phyloP scores from a whole-genome alignment of 2,797 vertebrate genomes.

The Lophura swinhoii region DNA sequence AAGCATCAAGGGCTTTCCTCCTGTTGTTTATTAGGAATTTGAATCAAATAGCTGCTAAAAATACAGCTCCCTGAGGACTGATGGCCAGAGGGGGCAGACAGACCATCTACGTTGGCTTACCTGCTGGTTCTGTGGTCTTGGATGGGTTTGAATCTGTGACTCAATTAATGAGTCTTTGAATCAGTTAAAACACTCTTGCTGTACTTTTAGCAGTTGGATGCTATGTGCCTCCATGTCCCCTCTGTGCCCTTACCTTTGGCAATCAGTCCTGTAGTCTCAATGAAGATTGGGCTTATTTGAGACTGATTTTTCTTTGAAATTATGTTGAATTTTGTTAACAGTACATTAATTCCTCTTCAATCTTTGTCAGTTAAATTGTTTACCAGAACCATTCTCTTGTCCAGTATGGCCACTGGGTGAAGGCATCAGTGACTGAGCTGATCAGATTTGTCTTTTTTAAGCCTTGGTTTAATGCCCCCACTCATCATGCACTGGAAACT shows the following conservation, averaged over 20 bases:
- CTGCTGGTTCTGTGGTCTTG: neutral
- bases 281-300: neutral
- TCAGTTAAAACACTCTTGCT: neutral
- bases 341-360: neutral
- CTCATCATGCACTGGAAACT: neutral
- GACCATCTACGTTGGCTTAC: neutral
- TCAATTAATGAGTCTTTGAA: neutral
- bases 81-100: neutral
- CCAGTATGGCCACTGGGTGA: neutral
- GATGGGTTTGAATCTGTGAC: neutral
- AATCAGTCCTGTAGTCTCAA: neutral
- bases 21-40: neutral
- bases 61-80: neutral
- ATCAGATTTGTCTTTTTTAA: neutral
- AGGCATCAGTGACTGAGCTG: neutral
- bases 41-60: neutral
- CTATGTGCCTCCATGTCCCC: neutral
- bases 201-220: neutral
- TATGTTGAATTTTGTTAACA: neutral
- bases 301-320: slow-evolving; percentile 36
- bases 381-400: neutral
- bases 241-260: neutral
- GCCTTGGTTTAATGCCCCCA: neutral
- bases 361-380: neutral
- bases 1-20: neutral